Evolutionary conservation across 2,113 vertebrate species (phyloP), one percentile per base, ranked within the genome.

Genomic region (Hippocampus mohnikei): DNA sequence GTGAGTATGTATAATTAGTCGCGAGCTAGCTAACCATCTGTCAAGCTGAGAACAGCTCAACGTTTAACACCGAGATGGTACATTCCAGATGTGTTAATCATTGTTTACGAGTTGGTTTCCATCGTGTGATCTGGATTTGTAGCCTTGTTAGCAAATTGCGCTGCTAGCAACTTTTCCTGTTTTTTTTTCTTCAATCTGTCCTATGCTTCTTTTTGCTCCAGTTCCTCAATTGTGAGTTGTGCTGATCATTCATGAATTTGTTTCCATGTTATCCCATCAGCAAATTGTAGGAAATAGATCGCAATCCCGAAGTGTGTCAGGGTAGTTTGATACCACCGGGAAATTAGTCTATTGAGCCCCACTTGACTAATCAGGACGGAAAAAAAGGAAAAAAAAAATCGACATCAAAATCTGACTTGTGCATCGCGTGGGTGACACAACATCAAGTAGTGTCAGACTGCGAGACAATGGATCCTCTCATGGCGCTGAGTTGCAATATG

Each of bases 381-480:
- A 7, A 46, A 44, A 20, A 41, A 23, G 8, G 2, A 15, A 7
- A 46, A 65, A 65, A 46, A 27, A 44, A 25, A 46, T 60, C 40
- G 70, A 50, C 33, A 50, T 33, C 27, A 16, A 37, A 25, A 12
- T 25, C 59, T 0, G 10, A 67, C 25, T 40, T 21, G 15, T 25
- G 41, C 25, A 48, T 29, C 40, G 41, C 48, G 41, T 75, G 65
- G 42, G 9, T 52, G 48, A 78, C 29, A 10, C 46, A 62, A 59
- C 61, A 68, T 67, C 60, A 44, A 70, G 56, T 65, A 70, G 25
- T 25, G 46, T 44, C 23, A 33, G 46, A 63, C 73, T 11, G 10
- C 10, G 7, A 70, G 64, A 75, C 70, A 76, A 69, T 42, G 65
- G 66, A 58, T 76, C 78, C 71, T 81, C 66, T 73, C 75, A 80